Conservation (phyloP, 2,113 vertebrate species). For the Poecile atricapillus region DNA sequence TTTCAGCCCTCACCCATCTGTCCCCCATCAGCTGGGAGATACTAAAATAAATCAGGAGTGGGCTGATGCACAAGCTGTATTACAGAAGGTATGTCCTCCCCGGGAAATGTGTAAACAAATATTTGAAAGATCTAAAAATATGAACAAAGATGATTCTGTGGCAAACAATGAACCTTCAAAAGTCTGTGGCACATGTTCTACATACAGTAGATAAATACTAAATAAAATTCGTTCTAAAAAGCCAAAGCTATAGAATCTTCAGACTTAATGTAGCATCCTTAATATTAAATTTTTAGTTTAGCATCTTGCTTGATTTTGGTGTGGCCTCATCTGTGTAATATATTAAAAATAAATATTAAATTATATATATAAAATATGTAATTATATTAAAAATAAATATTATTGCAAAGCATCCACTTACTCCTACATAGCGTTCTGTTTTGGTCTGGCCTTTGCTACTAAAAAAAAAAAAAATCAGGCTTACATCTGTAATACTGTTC, state of each 20-base stretch:
- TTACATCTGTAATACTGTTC: neutral
- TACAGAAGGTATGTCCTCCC: constrained; percentile 12
- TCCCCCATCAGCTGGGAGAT: constrained; percentile 46
- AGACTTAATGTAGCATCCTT: neutral
- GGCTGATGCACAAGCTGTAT: neutral
- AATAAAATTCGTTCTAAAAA: neutral
- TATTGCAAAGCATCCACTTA: neutral
- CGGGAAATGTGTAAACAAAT: constrained; percentile 57
- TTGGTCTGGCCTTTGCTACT: neutral
- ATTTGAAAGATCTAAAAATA: constrained; percentile 45
- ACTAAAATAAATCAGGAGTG: constrained; percentile 51
- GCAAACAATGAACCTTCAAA: constrained; percentile 4
- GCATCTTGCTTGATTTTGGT: neutral
- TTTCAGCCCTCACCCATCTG: constrained; percentile 44
- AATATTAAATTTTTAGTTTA: neutral
- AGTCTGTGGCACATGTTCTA: neutral
- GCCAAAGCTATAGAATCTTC: neutral
- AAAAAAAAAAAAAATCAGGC: neutral
- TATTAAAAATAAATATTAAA: neutral
- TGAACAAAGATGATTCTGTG: neutral
- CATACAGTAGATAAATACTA: neutral
- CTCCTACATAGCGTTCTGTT: neutral
- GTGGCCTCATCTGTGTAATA: neutral
- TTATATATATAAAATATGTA: too few relatives aligned
- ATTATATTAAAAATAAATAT: neutral